Percentiles rank a stretch among this genome's conserved stretches.
Evolutionary conservation across 2,888 invertebrate species (phyloP).

Genomic region (Mythimna albipuncta): DNA sequence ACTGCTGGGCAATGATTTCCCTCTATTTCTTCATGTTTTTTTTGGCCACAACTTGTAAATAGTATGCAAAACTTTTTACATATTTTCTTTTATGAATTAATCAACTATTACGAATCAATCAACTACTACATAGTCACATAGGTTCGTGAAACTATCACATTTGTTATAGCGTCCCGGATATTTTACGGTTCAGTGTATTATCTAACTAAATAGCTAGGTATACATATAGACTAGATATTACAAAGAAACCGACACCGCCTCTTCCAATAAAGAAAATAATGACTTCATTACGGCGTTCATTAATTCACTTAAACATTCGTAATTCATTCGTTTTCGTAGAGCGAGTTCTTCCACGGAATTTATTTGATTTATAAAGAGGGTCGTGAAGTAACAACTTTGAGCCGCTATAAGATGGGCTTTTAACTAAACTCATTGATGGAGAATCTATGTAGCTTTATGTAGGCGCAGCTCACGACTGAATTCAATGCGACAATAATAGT

Average conservation of each 20-base stretch:
- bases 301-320: slow-evolving; percentile 57
- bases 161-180: too few relatives aligned
- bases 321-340: slow-evolving; percentile 43
- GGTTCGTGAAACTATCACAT: background rate
- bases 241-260: slow-evolving; percentile 23
- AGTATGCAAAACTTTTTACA: too few relatives aligned
- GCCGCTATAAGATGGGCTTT: slow-evolving; percentile 15
- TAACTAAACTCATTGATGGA: slow-evolving; percentile 13
- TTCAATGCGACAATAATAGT: background rate
- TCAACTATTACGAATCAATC: too few relatives aligned
- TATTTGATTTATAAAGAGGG: slow-evolving; percentile 56
- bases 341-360: slow-evolving; percentile 41
- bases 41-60: too few relatives aligned
- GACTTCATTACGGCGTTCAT: slow-evolving; percentile 50
- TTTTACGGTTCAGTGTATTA: background rate
- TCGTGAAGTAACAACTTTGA: slow-evolving; percentile 20
- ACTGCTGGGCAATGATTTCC: too few relatives aligned
- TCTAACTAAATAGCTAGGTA: too few relatives aligned
- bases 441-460: background rate
- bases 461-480: background rate
- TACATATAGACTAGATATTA: background rate
- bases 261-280: slow-evolving; percentile 42
- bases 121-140: too few relatives aligned
- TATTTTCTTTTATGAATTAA: too few relatives aligned
- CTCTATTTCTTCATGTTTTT: too few relatives aligned